Conservation (phyloP, 1,140 invertebrate species). For the Vollenhovia emeryi region DNA sequence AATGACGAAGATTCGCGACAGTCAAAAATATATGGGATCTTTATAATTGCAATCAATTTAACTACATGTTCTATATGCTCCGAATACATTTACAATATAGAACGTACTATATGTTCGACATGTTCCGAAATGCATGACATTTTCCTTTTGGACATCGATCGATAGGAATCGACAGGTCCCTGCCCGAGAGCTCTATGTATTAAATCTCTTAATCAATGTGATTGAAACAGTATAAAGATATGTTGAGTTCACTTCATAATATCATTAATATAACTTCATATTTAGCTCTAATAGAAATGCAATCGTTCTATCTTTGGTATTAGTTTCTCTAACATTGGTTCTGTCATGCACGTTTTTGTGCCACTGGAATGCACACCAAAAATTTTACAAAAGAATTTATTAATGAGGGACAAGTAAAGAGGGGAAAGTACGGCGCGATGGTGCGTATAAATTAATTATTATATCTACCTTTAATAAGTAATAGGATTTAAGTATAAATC, state of each 20-base stretch:
- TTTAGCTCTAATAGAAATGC: not conserved
- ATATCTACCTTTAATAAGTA: too few relatives aligned
- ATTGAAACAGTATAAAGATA: slow-evolving; percentile 13
- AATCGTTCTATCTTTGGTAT: not conserved
- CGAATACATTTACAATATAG: too few relatives aligned
- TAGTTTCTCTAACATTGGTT: not conserved
- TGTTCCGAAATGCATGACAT: not conserved
- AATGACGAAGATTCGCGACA: not conserved
- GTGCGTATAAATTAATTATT: too few relatives aligned
- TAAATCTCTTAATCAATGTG: not conserved
- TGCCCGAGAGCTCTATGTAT: not conserved
- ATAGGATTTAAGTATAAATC: too few relatives aligned
- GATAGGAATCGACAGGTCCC: slow-evolving; percentile 15
- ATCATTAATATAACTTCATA: slow-evolving; percentile 13
- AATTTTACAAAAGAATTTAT: not conserved
- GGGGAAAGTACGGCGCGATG: too few relatives aligned
- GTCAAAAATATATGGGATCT: slow-evolving; percentile 27
- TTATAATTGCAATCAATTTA: slow-evolving; percentile 1
- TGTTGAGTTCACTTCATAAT: not conserved
- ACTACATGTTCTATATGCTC: too few relatives aligned
- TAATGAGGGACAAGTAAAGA: too few relatives aligned
- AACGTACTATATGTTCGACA: too few relatives aligned
- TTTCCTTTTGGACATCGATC: slow-evolving; percentile 21
- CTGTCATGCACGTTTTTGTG: not conserved
- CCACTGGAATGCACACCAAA: not conserved